Base-by-base conservation (phyloP, 2,888 invertebrate genomes). In the Reticulitermes lucifugus region DNA sequence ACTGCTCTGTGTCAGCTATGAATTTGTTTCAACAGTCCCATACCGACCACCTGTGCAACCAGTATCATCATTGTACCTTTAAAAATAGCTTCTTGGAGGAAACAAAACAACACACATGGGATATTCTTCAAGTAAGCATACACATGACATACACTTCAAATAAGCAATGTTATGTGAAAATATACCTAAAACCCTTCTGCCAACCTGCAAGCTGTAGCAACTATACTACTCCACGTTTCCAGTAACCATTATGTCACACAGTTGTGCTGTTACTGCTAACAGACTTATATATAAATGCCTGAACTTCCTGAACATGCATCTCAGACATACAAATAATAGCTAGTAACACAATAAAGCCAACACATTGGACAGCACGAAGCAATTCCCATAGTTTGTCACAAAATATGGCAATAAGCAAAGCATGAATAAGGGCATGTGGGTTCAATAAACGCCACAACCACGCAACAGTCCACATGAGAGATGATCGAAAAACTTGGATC, bases 351-450 rank as follows among this genome's bases (percentile, higher is more conserved):
- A 94, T 91, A 89, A 95, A 96, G 4, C 96, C 96, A 82, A 93
- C 91, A 89, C 95, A 96, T 89, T 96, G 95, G 22, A 96, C 92
- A 73, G 93, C 91, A 88, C 93, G 93, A 46, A 97, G 90, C 89
- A 96, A 96, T 87, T 95, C 94, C 95, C 96, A 96, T 6, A 96
- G 91, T 89, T 95, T 95, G 92, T 97, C 96, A 90, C 96, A 94
- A 91, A 96, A 96, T 87, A 97, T 93, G 43, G 96, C 94, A 79
- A 96, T 90, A 59, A 97, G 93, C 25, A 97, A 90, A 88, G 94
- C 92, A 90, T 97, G 96, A 65, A 96, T 91, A 87, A 96, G 92
- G 71, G 96, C 95, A 89, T 97, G 96, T 0, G 96, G 95, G 89
- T 96, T 97, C 10, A 95, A 92, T 0, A 96, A 91, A 87, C 96